Conservation (phyloP, 2,113 vertebrate species). For the Fulica atra region DNA sequence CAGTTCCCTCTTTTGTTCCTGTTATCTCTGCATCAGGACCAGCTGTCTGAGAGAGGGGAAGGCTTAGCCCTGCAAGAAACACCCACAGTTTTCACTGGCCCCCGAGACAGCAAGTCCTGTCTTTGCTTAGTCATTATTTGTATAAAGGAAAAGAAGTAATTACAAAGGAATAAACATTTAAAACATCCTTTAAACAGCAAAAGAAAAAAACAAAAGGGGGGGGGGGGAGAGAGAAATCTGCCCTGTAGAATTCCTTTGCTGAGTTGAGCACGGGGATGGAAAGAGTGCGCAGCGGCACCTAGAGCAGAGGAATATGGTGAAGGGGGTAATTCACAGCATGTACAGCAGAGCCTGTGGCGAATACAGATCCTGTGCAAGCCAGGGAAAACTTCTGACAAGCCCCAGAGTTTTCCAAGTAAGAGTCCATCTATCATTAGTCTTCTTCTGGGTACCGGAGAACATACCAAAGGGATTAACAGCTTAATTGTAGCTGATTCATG, state of each 20-base stretch:
- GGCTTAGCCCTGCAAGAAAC: not conserved
- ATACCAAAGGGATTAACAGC: conserved; percentile 1
- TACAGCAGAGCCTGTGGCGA: not conserved
- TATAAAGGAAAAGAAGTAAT: conserved; percentile 9
- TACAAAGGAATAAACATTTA: conserved; percentile 4
- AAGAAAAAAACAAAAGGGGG: not conserved
- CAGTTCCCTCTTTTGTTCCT: not conserved
- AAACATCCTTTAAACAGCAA: not conserved
- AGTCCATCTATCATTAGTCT: not conserved
- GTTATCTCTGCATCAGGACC: not conserved
- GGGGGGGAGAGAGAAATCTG: not conserved
- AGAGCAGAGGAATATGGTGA: not conserved
- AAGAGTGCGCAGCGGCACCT: not conserved
- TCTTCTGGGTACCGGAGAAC: not conserved
- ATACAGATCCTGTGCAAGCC: not conserved
- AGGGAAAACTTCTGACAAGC: not conserved
- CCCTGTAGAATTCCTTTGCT: not conserved
- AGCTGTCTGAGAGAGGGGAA: not conserved
- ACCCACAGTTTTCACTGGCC: not conserved
- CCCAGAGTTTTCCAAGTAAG: not conserved
- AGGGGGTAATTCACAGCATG: not conserved
- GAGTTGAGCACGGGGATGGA: not conserved
- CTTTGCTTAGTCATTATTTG: conserved; percentile 40
- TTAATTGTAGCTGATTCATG: not conserved
- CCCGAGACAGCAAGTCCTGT: not conserved